These are phyloP conservation scores for Leistus spinibarbis DNA, from an alignment of 2,888 invertebrate species.

Conservation along the genomic window DNA sequence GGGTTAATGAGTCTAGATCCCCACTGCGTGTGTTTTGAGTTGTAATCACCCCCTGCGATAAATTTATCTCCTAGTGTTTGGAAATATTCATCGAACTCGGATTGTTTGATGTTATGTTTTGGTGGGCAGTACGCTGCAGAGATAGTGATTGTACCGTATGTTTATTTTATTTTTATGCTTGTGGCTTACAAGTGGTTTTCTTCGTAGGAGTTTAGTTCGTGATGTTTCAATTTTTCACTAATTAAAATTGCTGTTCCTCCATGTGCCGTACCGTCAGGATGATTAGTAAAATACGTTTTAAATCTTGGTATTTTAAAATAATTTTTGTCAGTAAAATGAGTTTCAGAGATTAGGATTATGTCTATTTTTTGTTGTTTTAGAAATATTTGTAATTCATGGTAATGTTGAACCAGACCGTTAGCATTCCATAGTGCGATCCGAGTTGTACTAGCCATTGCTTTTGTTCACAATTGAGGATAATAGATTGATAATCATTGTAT, in stretches of 20 bases:
- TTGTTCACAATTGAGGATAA: not conserved
- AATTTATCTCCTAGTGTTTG: slow-evolving; percentile 34
- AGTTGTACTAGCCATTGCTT: slow-evolving; percentile 4
- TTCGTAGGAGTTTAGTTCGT: not conserved
- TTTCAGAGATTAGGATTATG: too few relatives aligned
- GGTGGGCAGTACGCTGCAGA: slow-evolving; percentile 41
- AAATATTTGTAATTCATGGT: slow-evolving; percentile 19
- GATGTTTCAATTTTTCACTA: not conserved
- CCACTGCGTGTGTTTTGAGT: slow-evolving; percentile 41
- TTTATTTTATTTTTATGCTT: not conserved
- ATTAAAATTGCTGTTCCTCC: too few relatives aligned
- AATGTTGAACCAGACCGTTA: too few relatives aligned
- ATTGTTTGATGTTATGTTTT: slow-evolving; percentile 39
- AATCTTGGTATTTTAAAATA: too few relatives aligned
- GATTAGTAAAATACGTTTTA: too few relatives aligned
- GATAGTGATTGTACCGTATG: not conserved
- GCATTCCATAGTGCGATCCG: not conserved
- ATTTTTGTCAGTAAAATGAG: too few relatives aligned
- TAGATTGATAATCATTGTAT: not conserved
- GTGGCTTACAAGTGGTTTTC: not conserved
- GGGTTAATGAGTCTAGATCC: slow-evolving; percentile 38
- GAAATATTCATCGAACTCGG: slow-evolving; percentile 34
- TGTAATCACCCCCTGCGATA: slow-evolving; percentile 41
- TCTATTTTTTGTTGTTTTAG: too few relatives aligned
- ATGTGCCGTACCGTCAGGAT: too few relatives aligned